phyloP scores from a whole-genome alignment of 2,113 vertebrate species.

The Pollimyrus isidori region DNA sequence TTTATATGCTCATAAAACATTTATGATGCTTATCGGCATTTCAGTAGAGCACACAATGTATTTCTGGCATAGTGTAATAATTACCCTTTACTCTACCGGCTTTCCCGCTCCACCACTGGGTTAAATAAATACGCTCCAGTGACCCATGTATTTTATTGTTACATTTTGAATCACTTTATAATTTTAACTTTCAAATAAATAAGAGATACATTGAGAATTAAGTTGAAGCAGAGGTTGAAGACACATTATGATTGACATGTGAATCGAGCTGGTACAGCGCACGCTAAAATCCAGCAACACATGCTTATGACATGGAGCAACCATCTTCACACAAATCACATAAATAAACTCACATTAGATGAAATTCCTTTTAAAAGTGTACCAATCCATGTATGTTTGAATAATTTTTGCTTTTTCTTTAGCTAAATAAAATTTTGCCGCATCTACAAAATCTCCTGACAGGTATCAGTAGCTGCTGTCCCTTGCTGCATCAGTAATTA shows the following conservation, averaged over 20 bases:
- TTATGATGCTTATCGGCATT: not conserved
- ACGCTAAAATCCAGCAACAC: not conserved
- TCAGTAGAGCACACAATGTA: not conserved
- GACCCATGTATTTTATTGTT: not conserved
- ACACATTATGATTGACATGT: not conserved
- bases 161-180: not conserved
- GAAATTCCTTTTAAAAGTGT: not conserved
- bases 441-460: not conserved
- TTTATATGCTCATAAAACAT: not conserved
- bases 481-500: not conserved
- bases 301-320: not conserved
- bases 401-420: not conserved
- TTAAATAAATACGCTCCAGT: not conserved
- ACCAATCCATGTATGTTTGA: not conserved
- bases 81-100: not conserved
- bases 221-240: not conserved
- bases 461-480: not conserved
- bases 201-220: not conserved
- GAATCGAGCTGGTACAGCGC: rapidly evolving
- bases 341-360: not conserved
- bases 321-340: not conserved
- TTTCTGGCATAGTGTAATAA: not conserved
- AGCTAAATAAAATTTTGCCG: not conserved
- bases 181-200: not conserved
- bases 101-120: not conserved